phyloP scores from a whole-genome alignment of 2,888 invertebrate species.

The Rhabditophanes sp. region DNA sequence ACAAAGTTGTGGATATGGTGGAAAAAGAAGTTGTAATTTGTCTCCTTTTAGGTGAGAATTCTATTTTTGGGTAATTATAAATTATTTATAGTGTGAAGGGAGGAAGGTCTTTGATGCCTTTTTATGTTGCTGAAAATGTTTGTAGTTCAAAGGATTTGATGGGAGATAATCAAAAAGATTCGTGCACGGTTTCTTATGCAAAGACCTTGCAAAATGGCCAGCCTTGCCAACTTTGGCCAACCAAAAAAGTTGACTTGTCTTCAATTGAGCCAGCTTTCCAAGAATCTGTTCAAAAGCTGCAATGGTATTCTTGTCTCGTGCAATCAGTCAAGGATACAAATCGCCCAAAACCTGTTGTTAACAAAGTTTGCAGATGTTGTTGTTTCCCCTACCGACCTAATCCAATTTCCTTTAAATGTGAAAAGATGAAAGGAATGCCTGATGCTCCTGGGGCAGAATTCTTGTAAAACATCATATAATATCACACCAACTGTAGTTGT shows the following conservation, averaged over 20 bases:
- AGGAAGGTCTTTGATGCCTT: conserved; percentile 35
- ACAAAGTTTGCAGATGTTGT: conserved; percentile 39
- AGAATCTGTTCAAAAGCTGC: conserved; percentile 23
- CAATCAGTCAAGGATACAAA: conserved; percentile 21
- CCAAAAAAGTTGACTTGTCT: conserved; percentile 25
- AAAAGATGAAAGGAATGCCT: no score
- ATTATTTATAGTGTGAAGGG: no score
- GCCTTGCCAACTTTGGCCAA: conserved; percentile 33
- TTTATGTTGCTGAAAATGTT: conserved; percentile 39
- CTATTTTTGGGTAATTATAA: not conserved
- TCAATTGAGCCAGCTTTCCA: conserved; percentile 33
- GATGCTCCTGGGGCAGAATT: no score
- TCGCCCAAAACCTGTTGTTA: no score
- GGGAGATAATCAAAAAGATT: conserved; percentile 29
- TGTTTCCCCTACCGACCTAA: conserved; percentile 38
- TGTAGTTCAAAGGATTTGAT: conserved; percentile 28
- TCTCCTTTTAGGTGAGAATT: conserved; percentile 31
- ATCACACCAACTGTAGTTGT: no score
- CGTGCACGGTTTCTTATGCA: conserved; percentile 36
- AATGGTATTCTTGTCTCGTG: conserved; percentile 37
- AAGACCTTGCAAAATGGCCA: conserved; percentile 27
- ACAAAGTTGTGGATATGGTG: conserved; percentile 39
- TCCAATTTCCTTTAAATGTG: conserved; percentile 38
- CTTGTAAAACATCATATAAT: no score
- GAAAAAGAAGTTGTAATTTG: conserved; percentile 31